Percentiles rank a stretch among this genome's conserved stretches.
phyloP scores from a whole-genome alignment of 1,140 invertebrate species.

The Sycobia sp. region DNA sequence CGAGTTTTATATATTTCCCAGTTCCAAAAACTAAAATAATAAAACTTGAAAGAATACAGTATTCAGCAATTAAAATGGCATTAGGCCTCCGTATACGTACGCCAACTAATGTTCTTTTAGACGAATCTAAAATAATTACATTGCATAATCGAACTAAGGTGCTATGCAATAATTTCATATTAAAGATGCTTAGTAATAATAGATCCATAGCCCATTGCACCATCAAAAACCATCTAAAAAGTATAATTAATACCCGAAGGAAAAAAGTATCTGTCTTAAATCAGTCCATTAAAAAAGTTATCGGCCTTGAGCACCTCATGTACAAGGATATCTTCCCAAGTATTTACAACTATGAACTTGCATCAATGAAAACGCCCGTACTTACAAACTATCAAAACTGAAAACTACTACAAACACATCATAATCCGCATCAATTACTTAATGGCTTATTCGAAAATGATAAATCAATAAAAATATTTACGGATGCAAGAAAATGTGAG shows the following conservation, averaged over 20 bases:
- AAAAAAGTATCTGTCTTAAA: neutral
- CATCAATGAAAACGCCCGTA: neutral
- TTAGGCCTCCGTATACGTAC: neutral
- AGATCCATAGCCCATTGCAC: neutral
- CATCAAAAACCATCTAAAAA: neutral
- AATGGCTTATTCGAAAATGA: too few species aligned
- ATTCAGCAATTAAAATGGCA: neutral
- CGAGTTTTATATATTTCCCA: conserved; percentile 11
- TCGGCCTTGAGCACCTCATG: neutral
- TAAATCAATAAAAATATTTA: neutral
- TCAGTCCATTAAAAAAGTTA: neutral
- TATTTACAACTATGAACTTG: neutral
- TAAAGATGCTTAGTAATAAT: neutral
- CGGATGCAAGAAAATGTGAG: neutral
- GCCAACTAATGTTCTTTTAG: neutral
- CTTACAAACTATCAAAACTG: neutral
- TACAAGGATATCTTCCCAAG: neutral
- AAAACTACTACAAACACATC: too few species aligned
- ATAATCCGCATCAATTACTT: neutral
- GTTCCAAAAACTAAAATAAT: neutral
- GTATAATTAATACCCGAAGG: neutral
- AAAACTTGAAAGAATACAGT: conserved; percentile 30
- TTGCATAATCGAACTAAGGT: neutral
- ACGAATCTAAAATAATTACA: neutral
- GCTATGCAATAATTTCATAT: neutral